Evolutionary conservation across 2,113 vertebrate genomes (phyloP).

Genomic region (Nothoprocta perdicaria): DNA sequence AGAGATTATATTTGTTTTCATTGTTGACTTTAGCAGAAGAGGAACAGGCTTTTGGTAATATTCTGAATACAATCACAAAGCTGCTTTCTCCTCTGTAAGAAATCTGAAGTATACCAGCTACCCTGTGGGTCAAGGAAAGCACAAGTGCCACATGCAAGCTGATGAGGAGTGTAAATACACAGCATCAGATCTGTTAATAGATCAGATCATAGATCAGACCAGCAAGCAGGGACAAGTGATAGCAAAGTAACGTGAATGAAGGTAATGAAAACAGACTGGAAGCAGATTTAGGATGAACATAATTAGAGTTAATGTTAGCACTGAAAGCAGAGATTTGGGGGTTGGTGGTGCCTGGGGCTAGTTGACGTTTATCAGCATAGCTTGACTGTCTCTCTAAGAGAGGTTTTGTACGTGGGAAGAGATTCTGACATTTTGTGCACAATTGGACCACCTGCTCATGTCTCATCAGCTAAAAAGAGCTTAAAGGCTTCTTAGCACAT

Average conservation of each 20-base stretch:
- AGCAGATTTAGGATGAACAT: constrained; percentile 70
- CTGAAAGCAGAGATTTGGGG: constrained; percentile 71
- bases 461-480: constrained; percentile 67
- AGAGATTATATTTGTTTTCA: background rate
- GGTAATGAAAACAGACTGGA: constrained; percentile 74
- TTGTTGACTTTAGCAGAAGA: background rate
- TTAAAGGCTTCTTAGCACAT: constrained; percentile 55
- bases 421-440: constrained; percentile 68
- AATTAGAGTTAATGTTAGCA: constrained; percentile 74
- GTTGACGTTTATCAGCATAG: constrained; percentile 67
- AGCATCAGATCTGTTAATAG: constrained; percentile 12
- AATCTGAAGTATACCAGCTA: background rate
- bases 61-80: background rate
- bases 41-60: background rate
- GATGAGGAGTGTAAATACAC: background rate
- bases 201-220: constrained; percentile 33
- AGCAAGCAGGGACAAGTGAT: constrained; percentile 69
- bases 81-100: background rate
- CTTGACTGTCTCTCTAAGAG: constrained; percentile 67
- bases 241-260: constrained; percentile 62
- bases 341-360: constrained; percentile 63
- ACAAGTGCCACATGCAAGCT: background rate
- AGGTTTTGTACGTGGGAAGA: constrained; percentile 62
- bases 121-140: background rate
- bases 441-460: constrained; percentile 71